phyloP scores from a whole-genome alignment of 2,888 invertebrate genomes.

The Philaethria dido region DNA sequence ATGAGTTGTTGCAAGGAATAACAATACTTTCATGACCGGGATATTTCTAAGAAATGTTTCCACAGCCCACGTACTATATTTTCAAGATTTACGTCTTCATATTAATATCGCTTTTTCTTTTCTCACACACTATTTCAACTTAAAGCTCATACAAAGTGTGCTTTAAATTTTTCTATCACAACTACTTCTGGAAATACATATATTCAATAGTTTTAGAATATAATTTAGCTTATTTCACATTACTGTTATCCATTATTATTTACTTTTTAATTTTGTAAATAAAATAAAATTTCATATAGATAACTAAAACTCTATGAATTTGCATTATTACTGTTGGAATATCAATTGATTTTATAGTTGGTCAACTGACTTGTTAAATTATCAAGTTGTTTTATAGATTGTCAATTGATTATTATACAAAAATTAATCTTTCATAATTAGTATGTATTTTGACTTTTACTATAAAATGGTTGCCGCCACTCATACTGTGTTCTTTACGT shows the following conservation, averaged over 20 bases:
- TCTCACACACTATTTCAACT: neutral
- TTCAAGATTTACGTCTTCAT: slow-evolving; percentile 3
- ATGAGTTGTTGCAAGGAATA: slow-evolving; percentile 10
- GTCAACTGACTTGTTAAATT: too few species aligned
- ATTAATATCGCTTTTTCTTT: neutral
- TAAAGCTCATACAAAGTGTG: neutral
- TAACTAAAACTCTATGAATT: neutral
- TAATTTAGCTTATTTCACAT: too few species aligned
- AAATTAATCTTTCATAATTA: too few species aligned
- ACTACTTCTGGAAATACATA: neutral
- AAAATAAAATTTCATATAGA: neutral
- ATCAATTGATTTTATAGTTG: too few species aligned
- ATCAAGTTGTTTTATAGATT: too few species aligned
- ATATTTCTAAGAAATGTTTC: slow-evolving; percentile 16
- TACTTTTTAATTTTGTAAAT: neutral
- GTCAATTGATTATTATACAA: too few species aligned
- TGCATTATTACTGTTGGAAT: too few species aligned
- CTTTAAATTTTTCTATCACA: neutral
- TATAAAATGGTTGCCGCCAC: too few species aligned
- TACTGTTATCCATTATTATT: too few species aligned
- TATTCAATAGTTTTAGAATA: neutral
- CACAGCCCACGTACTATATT: neutral
- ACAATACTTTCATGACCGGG: neutral
- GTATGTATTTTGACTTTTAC: too few species aligned
- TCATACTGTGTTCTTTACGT: too few species aligned